These are phyloP conservation scores for Taeniopygia guttata DNA, from an alignment of 2,797 vertebrate genomes.

Conservation along the genomic window DNA sequence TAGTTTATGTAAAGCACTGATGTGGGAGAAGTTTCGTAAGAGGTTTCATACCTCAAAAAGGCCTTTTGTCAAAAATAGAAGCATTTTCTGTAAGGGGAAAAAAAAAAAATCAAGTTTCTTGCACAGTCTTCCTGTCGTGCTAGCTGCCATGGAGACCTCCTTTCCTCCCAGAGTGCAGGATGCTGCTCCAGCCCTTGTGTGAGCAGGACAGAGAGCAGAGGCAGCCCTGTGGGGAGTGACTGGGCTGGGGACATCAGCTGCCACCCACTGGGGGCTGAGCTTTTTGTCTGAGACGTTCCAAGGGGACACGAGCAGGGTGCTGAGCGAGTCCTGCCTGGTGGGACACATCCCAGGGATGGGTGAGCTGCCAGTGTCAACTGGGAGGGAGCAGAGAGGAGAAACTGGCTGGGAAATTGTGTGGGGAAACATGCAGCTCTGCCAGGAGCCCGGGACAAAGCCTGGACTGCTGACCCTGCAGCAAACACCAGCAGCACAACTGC, in stretches of 20 bases:
- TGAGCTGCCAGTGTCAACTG: not conserved
- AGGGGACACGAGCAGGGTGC: fast-evolving
- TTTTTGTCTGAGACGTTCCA: not conserved
- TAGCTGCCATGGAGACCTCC: constrained; percentile 45
- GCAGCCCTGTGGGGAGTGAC: not conserved
- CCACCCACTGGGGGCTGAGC: not conserved
- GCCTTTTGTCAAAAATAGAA: constrained; percentile 61
- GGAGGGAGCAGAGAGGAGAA: not conserved
- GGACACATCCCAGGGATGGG: not conserved
- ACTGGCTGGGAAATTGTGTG: fast-evolving
- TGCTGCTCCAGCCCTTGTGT: not conserved
- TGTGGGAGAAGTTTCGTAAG: constrained; percentile 63
- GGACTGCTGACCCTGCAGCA: not conserved
- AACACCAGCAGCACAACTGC: fast-evolving
- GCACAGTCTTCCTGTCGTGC: not conserved
- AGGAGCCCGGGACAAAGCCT: not conserved
- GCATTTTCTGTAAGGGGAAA: not conserved
- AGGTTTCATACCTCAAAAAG: constrained; percentile 59
- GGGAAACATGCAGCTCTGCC: not conserved
- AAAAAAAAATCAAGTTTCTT: not conserved
- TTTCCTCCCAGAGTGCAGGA: not conserved
- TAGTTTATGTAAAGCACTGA: constrained; percentile 52
- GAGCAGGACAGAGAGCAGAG: not conserved
- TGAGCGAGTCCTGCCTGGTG: fast-evolving
- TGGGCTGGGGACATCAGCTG: not conserved